These are phyloP conservation scores for Prunella fulvescens DNA, from an alignment of 2,113 vertebrate species.

Conservation along the genomic window DNA sequence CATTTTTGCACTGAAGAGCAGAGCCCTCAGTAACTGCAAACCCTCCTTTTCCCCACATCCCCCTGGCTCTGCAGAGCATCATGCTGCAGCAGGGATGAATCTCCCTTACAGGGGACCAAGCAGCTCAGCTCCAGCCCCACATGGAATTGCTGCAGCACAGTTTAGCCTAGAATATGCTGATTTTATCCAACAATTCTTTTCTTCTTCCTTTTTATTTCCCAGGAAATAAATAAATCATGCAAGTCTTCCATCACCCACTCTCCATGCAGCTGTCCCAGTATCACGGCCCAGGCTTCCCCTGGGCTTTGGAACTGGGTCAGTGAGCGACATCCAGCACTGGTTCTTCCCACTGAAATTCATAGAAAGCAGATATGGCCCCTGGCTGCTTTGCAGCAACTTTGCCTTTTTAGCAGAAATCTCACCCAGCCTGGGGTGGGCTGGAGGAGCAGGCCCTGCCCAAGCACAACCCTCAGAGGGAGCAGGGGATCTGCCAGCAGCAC, in stretches of 20 bases:
- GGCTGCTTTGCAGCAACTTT: neutral
- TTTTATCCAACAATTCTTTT: neutral
- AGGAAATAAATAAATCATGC: neutral
- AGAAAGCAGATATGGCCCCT: neutral
- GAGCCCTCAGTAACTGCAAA: neutral
- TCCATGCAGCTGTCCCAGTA: neutral
- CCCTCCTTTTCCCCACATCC: neutral
- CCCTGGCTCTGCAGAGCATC: neutral
- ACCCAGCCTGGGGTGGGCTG: neutral
- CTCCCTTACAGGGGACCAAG: neutral
- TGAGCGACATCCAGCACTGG: neutral
- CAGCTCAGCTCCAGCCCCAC: neutral
- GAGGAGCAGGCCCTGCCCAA: neutral
- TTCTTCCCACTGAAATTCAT: slow-evolving; percentile 1
- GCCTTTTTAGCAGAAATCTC: neutral
- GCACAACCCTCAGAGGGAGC: neutral
- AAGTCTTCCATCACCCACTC: neutral
- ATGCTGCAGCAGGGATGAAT: neutral
- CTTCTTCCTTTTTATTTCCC: neutral
- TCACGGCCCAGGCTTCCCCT: neutral
- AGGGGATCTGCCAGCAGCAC: neutral
- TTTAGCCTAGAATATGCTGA: neutral
- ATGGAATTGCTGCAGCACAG: neutral
- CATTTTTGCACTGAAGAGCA: neutral
- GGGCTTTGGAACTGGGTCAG: slow-evolving; percentile 35